Conservation (phyloP, 2,113 vertebrate species). For the Chaetorhynchus papuensis region DNA sequence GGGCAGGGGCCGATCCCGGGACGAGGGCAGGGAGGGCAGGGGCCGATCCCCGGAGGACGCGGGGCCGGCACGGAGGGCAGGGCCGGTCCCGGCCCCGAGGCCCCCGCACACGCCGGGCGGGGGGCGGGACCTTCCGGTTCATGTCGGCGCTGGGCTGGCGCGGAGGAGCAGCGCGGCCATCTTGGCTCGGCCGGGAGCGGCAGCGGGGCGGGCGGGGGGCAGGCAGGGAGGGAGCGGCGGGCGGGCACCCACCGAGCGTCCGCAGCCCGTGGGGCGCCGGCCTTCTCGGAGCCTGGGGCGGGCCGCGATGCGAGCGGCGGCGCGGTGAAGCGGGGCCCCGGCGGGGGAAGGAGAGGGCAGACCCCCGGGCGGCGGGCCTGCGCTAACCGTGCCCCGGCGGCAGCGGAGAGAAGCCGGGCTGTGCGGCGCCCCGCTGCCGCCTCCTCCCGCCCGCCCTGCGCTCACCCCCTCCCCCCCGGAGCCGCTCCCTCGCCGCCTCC, state of each 20-base stretch:
- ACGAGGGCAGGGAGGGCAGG: background rate
- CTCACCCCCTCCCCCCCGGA: background rate
- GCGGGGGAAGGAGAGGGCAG: background rate
- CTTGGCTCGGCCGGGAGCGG: constrained; percentile 79
- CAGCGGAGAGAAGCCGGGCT: background rate
- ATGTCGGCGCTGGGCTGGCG: constrained; percentile 67
- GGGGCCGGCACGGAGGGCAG: background rate
- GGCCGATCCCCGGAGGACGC: background rate
- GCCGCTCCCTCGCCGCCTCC: background rate
- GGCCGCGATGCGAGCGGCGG: background rate
- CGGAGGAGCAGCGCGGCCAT: constrained; percentile 85
- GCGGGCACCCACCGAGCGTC: background rate
- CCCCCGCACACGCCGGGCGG: background rate
- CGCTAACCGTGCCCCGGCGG: background rate
- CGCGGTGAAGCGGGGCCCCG: constrained; percentile 20
- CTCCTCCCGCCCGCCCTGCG: background rate
- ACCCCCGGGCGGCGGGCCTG: background rate
- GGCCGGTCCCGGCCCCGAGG: background rate
- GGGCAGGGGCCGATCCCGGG: background rate
- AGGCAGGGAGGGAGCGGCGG: background rate
- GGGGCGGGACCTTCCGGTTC: constrained; percentile 75
- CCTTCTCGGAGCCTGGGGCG: background rate
- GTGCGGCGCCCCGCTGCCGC: background rate
- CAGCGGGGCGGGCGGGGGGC: background rate
- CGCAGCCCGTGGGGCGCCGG: background rate